These are phyloP conservation scores for Sinosuthora webbiana DNA, from an alignment of 2,113 vertebrate genomes.

Conservation along the genomic window DNA sequence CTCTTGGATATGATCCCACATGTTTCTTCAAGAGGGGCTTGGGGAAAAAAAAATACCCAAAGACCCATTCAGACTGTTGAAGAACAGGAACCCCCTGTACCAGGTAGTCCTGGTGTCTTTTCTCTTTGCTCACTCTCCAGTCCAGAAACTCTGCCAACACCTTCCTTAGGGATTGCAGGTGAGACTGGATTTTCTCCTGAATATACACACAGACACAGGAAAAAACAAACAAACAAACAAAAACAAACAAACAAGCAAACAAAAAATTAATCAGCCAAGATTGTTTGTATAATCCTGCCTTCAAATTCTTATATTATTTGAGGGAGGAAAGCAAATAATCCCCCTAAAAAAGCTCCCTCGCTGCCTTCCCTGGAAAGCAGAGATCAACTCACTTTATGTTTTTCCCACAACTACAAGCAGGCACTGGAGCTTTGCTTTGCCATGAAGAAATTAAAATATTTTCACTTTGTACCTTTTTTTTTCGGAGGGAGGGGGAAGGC, in stretches of 20 bases:
- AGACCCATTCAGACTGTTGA: neutral
- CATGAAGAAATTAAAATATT: neutral
- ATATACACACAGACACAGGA: neutral
- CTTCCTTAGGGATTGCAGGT: neutral
- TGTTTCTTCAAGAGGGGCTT: neutral
- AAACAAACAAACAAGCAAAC: too few relatives aligned
- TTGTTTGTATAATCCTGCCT: neutral
- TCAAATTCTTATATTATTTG: neutral
- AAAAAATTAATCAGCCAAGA: fast-evolving
- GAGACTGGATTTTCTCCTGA: neutral
- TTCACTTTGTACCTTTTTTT: neutral
- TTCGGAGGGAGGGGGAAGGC: neutral
- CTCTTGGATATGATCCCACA: fast-evolving
- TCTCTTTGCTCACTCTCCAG: neutral
- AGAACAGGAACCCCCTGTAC: neutral
- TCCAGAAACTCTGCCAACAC: neutral
- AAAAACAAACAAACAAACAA: too few relatives aligned
- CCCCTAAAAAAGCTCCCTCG: neutral
- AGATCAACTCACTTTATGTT: neutral
- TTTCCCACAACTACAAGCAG: neutral
- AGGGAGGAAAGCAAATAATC: neutral
- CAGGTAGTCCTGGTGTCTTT: neutral
- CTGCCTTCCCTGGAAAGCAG: neutral
- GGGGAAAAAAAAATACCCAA: neutral
- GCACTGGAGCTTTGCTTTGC: neutral